Conservation (phyloP, 2,113 vertebrate species). For the Puma concolor region DNA sequence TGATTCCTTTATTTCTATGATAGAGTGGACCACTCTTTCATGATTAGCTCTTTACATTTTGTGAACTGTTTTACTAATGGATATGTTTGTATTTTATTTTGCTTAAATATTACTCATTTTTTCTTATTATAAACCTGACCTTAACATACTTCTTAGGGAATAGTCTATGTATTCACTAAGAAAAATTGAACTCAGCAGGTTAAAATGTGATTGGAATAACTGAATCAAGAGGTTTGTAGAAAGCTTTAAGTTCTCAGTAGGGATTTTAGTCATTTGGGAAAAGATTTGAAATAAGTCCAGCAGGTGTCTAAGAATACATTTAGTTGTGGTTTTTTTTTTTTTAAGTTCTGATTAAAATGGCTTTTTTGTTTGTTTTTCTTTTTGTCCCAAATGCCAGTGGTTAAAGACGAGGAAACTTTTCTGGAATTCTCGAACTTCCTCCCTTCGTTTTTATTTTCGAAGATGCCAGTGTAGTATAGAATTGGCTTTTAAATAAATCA, state of each 20-base stretch:
- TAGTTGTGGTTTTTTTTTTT: background rate
- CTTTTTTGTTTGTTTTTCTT: background rate
- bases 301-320: conserved; percentile 66
- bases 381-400: background rate
- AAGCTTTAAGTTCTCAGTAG: conserved; percentile 65
- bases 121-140: conserved; percentile 8
- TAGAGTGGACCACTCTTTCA: background rate
- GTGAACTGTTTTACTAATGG: background rate
- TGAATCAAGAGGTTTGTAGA: conserved; percentile 59
- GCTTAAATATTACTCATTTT: conserved; percentile 22
- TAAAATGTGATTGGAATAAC: conserved; percentile 51
- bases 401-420: conserved; percentile 6
- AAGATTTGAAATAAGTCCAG: conserved; percentile 55
- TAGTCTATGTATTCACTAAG: background rate
- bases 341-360: conserved; percentile 31
- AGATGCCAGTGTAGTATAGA: background rate
- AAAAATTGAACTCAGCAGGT: conserved; percentile 60
- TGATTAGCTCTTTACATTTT: background rate
- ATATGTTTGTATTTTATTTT: conserved; percentile 51
- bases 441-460: background rate
- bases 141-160: conserved; percentile 17
- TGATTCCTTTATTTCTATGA: background rate
- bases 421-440: background rate
- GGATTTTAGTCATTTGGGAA: conserved; percentile 58
- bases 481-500: background rate